A percentile compares a stretch with the other conserved stretches of the same genome.
Evolutionary conservation across 2,888 invertebrate genomes (phyloP).

Genomic region (Apotomis betuletana): DNA sequence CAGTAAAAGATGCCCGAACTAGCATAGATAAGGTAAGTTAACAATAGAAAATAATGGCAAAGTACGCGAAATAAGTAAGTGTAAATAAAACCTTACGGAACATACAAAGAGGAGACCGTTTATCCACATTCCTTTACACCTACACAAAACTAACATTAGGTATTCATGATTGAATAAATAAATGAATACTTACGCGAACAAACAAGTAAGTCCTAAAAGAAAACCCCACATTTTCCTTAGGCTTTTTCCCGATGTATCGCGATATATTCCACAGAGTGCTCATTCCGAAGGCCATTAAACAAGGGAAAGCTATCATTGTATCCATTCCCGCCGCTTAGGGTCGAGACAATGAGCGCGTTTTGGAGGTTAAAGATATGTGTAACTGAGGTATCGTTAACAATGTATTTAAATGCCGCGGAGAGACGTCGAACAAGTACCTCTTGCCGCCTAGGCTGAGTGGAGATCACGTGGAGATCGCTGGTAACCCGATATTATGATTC

Average conservation of each 20-base stretch:
- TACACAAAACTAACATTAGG: slow-evolving; percentile 31
- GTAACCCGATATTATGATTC: too few relatives aligned
- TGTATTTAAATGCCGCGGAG: slow-evolving; percentile 26
- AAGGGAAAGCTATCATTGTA: slow-evolving; percentile 59
- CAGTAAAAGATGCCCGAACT: too few relatives aligned
- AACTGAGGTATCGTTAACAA: slow-evolving; percentile 35
- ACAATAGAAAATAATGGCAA: neutral
- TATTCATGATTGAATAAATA: slow-evolving; percentile 33
- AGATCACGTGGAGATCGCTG: too few relatives aligned
- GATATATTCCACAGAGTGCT: slow-evolving; percentile 57
- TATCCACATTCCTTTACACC: slow-evolving; percentile 17
- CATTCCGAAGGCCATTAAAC: slow-evolving; percentile 62
- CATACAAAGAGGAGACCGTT: slow-evolving; percentile 4
- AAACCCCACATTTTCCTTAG: slow-evolving; percentile 36
- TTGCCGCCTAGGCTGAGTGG: too few relatives aligned
- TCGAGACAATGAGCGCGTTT: slow-evolving; percentile 56
- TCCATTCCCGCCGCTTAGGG: slow-evolving; percentile 57
- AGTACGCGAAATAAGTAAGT: slow-evolving; percentile 1
- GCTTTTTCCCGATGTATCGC: slow-evolving; percentile 46
- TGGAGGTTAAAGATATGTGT: slow-evolving; percentile 50
- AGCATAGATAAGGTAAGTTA: too few relatives aligned
- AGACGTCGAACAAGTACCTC: neutral
- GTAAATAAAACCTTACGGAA: slow-evolving; percentile 14
- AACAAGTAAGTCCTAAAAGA: slow-evolving; percentile 35
- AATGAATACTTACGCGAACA: slow-evolving; percentile 32